Conservation (phyloP, 2,113 vertebrate genomes). For the Brachyistius frenatus region DNA sequence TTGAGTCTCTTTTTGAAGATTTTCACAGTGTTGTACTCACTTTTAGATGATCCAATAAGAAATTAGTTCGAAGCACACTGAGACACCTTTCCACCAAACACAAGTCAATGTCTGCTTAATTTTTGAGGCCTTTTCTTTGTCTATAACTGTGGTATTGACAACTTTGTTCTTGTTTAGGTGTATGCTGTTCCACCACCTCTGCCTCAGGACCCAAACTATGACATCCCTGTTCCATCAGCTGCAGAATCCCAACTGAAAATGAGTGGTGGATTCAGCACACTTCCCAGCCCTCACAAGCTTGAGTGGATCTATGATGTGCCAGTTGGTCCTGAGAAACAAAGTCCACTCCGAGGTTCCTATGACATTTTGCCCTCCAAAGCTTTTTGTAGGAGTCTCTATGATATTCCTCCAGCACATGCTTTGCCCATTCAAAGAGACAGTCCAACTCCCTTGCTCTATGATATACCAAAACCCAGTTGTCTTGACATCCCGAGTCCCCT, state of each 20-base stretch:
- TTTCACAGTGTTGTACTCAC: not conserved
- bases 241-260: slow-evolving; percentile 51
- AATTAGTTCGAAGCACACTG: too few relatives aligned
- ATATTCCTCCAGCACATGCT: slow-evolving; percentile 55
- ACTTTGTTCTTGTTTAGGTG: slow-evolving; percentile 72
- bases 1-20: not conserved
- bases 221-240: slow-evolving; percentile 69
- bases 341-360: not conserved
- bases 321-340: slow-evolving; percentile 75
- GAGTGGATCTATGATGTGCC: slow-evolving; percentile 92
- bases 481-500: slow-evolving; percentile 33
- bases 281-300: slow-evolving; percentile 85
- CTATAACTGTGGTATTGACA: not conserved
- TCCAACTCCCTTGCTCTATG: slow-evolving; percentile 61
- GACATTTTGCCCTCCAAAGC: slow-evolving; percentile 60
- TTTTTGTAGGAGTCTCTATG: slow-evolving; percentile 47
- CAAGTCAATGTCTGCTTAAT: not conserved
- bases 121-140: not conserved
- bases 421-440: slow-evolving; percentile 1
- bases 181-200: slow-evolving; percentile 82
- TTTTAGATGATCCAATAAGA: too few relatives aligned
- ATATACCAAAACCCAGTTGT: slow-evolving; percentile 73
- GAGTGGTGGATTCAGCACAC: slow-evolving; percentile 75
- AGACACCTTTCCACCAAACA: too few relatives aligned
- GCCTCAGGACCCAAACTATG: slow-evolving; percentile 75